Conservation (phyloP, 2,797 vertebrate genomes). For the Protonibea diacanthus region DNA sequence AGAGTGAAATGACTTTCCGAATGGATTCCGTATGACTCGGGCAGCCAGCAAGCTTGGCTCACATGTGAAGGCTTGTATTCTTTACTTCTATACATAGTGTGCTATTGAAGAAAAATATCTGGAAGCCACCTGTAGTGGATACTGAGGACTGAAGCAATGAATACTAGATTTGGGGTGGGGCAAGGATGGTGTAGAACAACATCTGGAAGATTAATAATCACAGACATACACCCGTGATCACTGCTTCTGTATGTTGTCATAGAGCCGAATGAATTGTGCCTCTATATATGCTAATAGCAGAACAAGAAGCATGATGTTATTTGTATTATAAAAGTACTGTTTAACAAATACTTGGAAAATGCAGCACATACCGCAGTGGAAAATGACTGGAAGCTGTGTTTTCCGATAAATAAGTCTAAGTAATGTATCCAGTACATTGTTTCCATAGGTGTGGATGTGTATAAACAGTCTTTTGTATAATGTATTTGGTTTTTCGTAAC, state of each 20-base stretch:
- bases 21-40: slow-evolving; percentile 49
- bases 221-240: not conserved
- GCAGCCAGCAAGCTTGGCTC: slow-evolving; percentile 20
- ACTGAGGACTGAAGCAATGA: slow-evolving; percentile 28
- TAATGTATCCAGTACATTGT: slow-evolving; percentile 13
- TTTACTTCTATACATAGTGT: slow-evolving; percentile 26
- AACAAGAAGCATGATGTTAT: not conserved
- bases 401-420: slow-evolving; percentile 5
- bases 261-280: not conserved
- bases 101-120: slow-evolving; percentile 45
- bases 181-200: slow-evolving; percentile 25
- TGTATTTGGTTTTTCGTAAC: not conserved
- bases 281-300: not conserved
- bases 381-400: slow-evolving; percentile 14
- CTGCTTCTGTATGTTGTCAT: slow-evolving; percentile 1
- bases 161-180: slow-evolving; percentile 48
- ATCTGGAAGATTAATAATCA: slow-evolving; percentile 21
- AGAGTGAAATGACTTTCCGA: slow-evolving; percentile 48
- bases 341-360: not conserved
- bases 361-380: not conserved
- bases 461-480: not conserved
- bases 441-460: not conserved
- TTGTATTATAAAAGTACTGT: not conserved
- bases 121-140: slow-evolving; percentile 41
- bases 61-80: slow-evolving; percentile 55